Conservation (phyloP, 1,140 invertebrate species). For the Anoplolepis gracilipes region DNA sequence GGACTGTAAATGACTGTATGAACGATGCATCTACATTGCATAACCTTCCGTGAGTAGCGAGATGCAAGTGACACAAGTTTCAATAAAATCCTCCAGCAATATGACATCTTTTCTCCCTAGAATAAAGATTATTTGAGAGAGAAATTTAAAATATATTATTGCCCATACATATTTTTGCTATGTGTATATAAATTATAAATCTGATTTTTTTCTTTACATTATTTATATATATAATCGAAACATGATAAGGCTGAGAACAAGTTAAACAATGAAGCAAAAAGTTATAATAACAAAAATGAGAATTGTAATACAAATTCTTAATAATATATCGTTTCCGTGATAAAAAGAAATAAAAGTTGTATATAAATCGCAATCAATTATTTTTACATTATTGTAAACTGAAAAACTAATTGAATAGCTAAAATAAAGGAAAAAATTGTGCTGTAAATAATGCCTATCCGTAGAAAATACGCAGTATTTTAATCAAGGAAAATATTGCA, state of each 20-base stretch:
- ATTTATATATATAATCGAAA: background rate
- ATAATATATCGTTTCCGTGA: background rate
- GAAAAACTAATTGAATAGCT: no score
- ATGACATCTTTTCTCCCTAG: background rate
- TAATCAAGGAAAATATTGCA: no score
- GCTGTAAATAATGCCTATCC: no score
- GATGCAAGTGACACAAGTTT: conserved; percentile 21
- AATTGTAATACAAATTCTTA: background rate
- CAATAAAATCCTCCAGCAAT: background rate
- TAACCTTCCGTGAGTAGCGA: background rate
- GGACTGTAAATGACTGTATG: conserved; percentile 13
- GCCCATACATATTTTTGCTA: background rate
- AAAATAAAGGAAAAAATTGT: background rate
- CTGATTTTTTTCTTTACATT: background rate
- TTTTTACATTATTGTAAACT: background rate
- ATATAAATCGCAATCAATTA: background rate
- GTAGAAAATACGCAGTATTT: background rate
- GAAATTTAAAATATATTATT: background rate
- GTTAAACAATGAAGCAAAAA: background rate
- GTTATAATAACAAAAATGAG: background rate
- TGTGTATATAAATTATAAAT: background rate
- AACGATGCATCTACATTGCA: background rate
- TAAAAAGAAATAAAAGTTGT: background rate
- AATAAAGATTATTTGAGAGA: background rate
- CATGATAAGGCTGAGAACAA: no score